A percentile compares a stretch with the other conserved stretches of the same genome.
These are phyloP conservation scores for Oenanthe oenanthe DNA, from an alignment of 2,113 vertebrate species.

Conservation along the genomic window DNA sequence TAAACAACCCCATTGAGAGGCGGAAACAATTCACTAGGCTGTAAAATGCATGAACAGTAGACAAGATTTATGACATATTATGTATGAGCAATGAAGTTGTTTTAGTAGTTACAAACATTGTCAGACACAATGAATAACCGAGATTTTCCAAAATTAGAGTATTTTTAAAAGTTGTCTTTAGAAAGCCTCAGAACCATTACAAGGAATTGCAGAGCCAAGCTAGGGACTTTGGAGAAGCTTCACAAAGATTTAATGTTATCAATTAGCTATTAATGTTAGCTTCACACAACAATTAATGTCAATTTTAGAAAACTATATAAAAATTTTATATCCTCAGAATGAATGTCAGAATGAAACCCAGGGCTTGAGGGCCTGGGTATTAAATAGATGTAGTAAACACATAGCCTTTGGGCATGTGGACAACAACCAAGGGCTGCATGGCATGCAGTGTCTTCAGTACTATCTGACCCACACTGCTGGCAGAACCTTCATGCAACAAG, in stretches of 20 bases:
- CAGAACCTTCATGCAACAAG: neutral
- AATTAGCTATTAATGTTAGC: neutral
- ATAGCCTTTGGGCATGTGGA: neutral
- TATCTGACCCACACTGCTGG: neutral
- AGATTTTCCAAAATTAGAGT: neutral
- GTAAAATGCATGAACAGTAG: neutral
- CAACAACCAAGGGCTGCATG: neutral
- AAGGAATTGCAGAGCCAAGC: neutral
- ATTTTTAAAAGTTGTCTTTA: neutral
- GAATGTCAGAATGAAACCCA: neutral
- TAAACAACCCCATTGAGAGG: neutral
- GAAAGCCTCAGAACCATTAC: neutral
- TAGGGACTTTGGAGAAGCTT: neutral
- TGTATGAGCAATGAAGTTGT: neutral
- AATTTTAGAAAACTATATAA: neutral
- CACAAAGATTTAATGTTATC: neutral
- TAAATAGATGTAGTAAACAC: neutral
- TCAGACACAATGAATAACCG: neutral
- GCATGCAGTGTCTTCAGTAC: neutral
- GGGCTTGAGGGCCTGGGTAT: neutral
- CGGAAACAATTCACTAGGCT: neutral
- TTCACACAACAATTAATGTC: neutral
- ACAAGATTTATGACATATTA: neutral
- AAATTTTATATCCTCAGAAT: neutral
- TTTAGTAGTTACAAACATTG: neutral